Evolutionary conservation across 2,797 vertebrate genomes (phyloP).

Genomic region (Semaprochilodus insignis): DNA sequence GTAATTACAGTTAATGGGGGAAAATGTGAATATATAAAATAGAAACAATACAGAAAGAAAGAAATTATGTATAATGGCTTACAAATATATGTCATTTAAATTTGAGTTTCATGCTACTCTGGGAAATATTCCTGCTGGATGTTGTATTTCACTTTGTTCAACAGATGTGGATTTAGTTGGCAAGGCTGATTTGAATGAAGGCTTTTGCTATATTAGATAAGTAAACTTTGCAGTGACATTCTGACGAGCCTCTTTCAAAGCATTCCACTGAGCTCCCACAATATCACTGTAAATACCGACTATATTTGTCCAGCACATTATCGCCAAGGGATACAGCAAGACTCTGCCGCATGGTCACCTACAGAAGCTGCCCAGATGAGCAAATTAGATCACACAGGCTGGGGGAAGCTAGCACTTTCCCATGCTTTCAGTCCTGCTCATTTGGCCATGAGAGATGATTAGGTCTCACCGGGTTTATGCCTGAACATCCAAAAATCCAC

Average conservation of each 20-base stretch:
- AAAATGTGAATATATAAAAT: too few relatives aligned
- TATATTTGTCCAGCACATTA: constrained; percentile 57
- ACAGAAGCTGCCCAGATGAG: constrained; percentile 46
- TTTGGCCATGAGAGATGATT: constrained; percentile 8
- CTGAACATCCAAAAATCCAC: constrained; percentile 1
- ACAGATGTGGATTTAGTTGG: background rate
- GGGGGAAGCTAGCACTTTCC: constrained; percentile 13
- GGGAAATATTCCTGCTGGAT: background rate
- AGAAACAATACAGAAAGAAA: too few relatives aligned
- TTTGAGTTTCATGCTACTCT: background rate
- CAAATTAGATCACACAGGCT: constrained; percentile 44
- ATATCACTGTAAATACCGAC: constrained; percentile 56
- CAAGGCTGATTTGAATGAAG: constrained; percentile 13
- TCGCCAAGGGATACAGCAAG: constrained; percentile 54
- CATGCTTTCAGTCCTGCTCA: constrained; percentile 22
- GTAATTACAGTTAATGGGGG: too few relatives aligned
- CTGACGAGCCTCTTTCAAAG: constrained; percentile 42
- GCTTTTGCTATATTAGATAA: constrained; percentile 20
- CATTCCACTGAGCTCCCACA: constrained; percentile 36
- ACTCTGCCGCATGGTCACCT: constrained; percentile 39
- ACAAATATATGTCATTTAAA: too few relatives aligned
- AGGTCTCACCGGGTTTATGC: constrained; percentile 19
- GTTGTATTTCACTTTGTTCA: background rate
- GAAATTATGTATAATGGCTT: too few relatives aligned
- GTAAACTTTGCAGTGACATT: constrained; percentile 8